phyloP scores from a whole-genome alignment of 2,113 vertebrate genomes.

The Aptenodytes forsteri region DNA sequence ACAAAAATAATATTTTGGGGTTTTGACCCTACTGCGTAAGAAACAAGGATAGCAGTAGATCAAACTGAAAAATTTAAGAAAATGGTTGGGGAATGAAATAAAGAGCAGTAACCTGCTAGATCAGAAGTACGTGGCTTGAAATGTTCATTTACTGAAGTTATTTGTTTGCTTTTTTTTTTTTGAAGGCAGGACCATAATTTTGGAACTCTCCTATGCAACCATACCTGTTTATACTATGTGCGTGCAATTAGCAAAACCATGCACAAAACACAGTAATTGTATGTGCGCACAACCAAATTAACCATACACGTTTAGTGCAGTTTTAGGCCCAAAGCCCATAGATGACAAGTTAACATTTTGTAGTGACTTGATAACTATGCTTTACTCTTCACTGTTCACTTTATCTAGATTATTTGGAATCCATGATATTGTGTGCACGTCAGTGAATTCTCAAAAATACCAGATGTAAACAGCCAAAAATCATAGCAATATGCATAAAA shows the following conservation, averaged over 20 bases:
- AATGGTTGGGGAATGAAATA: neutral
- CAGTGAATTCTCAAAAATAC: neutral
- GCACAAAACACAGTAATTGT: neutral
- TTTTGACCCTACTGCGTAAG: neutral
- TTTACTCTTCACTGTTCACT: neutral
- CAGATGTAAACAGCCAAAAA: neutral
- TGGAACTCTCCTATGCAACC: neutral
- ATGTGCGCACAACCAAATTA: neutral
- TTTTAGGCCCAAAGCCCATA: neutral
- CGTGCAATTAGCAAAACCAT: neutral
- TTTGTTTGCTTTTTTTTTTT: neutral
- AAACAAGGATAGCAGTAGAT: neutral
- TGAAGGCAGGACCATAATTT: neutral
- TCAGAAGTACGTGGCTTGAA: neutral
- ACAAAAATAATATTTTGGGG: neutral
- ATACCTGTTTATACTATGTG: neutral
- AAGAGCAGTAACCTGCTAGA: neutral
- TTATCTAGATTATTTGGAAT: neutral
- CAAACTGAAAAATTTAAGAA: neutral
- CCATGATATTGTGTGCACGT: neutral
- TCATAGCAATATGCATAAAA: neutral
- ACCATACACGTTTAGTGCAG: accelerated
- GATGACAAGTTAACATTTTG: neutral
- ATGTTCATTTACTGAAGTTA: neutral
- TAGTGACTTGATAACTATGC: neutral